phyloP scores from a whole-genome alignment of 2,888 invertebrate species.

The Drosophila quinaria region DNA sequence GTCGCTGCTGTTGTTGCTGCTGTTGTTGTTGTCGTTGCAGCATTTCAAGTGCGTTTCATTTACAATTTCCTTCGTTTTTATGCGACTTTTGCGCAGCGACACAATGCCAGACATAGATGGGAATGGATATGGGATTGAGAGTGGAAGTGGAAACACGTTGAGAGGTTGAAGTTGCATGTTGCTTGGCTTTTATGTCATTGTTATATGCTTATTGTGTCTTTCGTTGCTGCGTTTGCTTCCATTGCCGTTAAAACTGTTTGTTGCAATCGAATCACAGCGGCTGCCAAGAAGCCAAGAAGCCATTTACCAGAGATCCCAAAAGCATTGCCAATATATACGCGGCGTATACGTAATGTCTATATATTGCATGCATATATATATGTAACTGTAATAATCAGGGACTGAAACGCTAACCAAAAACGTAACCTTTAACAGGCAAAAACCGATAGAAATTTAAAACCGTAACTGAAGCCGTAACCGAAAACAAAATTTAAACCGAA shows the following conservation, averaged over 20 bases:
- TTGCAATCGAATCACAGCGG: constrained; percentile 73
- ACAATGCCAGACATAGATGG: constrained; percentile 18
- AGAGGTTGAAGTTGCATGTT: constrained; percentile 49
- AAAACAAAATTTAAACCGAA: too few relatives aligned
- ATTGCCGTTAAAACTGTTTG: constrained; percentile 68
- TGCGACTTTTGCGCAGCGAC: constrained; percentile 67
- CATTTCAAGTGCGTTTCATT: constrained; percentile 81
- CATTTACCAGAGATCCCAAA: constrained; percentile 50
- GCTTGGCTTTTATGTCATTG: constrained; percentile 73
- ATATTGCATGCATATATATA: constrained; percentile 4
- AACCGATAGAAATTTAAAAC: too few relatives aligned
- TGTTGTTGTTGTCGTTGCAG: constrained; percentile 42
- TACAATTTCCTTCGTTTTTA: constrained; percentile 78
- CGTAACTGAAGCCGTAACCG: too few relatives aligned
- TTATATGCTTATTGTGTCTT: constrained; percentile 72
- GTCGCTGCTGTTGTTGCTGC: constrained; percentile 17
- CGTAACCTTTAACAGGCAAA: too few relatives aligned
- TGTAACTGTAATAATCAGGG: neutral
- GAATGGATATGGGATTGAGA: neutral
- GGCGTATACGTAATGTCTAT: constrained; percentile 52
- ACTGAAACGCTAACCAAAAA: too few relatives aligned
- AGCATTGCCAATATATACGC: constrained; percentile 43
- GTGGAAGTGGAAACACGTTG: neutral
- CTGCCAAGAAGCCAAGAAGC: constrained; percentile 50
- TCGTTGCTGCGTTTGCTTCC: constrained; percentile 12